phyloP scores from a whole-genome alignment of 2,797 vertebrate species.

The Hydrolagus colliei region DNA sequence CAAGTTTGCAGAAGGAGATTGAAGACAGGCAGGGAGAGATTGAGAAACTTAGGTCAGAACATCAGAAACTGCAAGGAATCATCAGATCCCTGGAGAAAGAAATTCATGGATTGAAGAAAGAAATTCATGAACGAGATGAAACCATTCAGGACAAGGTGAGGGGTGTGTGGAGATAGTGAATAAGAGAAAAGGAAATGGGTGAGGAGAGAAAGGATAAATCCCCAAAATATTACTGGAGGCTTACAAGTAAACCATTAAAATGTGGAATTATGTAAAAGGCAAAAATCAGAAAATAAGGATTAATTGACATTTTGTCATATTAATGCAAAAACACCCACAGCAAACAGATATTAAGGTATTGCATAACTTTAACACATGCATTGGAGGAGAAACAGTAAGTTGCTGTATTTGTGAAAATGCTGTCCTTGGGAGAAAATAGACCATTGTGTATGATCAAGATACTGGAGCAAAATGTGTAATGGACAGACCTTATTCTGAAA shows the following conservation, averaged over 20 bases:
- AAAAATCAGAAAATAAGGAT: background rate
- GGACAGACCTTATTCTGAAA: too few species aligned
- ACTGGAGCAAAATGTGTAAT: too few species aligned
- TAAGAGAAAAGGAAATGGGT: background rate
- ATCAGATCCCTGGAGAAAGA: conserved; percentile 76
- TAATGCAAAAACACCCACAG: background rate
- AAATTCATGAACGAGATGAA: conserved; percentile 70
- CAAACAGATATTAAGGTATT: background rate
- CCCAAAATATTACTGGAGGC: background rate
- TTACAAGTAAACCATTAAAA: background rate
- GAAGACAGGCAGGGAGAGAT: conserved; percentile 61
- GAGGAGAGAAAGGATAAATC: background rate
- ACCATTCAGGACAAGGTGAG: conserved; percentile 79
- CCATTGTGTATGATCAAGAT: too few species aligned
- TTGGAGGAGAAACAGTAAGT: too few species aligned
- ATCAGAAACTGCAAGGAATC: conserved; percentile 64
- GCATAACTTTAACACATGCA: background rate
- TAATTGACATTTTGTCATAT: background rate
- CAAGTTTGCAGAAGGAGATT: conserved; percentile 71
- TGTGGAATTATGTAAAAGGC: background rate
- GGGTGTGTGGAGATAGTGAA: background rate
- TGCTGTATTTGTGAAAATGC: too few species aligned
- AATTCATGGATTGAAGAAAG: conserved; percentile 67
- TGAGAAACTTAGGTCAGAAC: conserved; percentile 65
- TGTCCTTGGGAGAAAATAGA: too few species aligned